phyloP scores from a whole-genome alignment of 2,113 vertebrate species.

The Scolopax mira region DNA sequence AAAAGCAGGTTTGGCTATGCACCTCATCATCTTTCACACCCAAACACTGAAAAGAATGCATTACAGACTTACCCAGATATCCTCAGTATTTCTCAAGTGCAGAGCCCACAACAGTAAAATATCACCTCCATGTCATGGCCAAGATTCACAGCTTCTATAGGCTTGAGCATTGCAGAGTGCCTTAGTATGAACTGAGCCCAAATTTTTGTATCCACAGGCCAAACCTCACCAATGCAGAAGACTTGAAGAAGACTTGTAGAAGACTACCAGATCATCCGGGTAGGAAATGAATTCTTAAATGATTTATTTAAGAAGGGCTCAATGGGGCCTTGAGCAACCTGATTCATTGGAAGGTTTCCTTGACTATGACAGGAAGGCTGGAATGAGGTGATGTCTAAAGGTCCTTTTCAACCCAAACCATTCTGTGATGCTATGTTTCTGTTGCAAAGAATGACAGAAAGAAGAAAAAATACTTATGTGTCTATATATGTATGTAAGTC shows the following conservation, averaged over 20 bases:
- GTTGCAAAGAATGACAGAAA: background rate
- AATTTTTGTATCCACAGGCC: background rate
- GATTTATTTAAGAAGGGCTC: background rate
- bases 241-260: too few species aligned
- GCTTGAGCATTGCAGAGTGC: background rate
- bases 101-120: background rate
- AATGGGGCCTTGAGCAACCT: background rate
- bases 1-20: background rate
- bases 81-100: background rate
- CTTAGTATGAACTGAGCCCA: background rate
- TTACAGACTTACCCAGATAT: background rate
- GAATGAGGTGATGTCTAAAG: background rate
- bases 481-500: background rate
- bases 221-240: background rate
- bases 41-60: background rate
- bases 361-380: accelerated
- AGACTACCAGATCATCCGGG: background rate
- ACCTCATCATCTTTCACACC: background rate
- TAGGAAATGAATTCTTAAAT: background rate
- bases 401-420: background rate
- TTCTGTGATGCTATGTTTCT: background rate
- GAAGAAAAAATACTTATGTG: background rate
- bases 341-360: background rate
- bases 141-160: background rate
- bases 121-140: background rate